Percentiles rank a stretch among this genome's conserved stretches.
Conservation (phyloP, 2,113 vertebrate species). For the Rattus rattus region DNA sequence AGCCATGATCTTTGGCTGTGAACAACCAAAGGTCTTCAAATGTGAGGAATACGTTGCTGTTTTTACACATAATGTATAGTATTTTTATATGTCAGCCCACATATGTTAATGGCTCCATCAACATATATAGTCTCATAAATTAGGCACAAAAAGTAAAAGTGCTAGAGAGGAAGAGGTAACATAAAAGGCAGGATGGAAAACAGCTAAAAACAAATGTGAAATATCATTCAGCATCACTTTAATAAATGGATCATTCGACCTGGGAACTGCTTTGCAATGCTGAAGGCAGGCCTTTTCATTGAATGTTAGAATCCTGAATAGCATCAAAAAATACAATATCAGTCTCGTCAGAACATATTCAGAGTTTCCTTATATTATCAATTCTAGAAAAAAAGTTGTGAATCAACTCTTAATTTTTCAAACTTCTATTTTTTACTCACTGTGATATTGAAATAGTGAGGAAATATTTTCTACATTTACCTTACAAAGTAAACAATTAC, state of each 20-base stretch:
- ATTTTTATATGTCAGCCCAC: not conserved
- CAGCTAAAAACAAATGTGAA: not conserved
- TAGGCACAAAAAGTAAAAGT: not conserved
- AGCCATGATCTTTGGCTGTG: not conserved
- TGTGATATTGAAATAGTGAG: not conserved
- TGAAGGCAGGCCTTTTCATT: not conserved
- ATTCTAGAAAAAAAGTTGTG: not conserved
- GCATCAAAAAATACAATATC: not conserved
- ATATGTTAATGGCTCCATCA: rapidly evolving
- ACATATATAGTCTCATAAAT: not conserved
- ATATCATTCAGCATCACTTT: no score
- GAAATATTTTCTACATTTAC: not conserved
- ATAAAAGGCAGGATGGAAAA: not conserved
- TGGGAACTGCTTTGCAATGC: not conserved
- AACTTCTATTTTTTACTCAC: not conserved
- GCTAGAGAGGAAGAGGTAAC: not conserved
- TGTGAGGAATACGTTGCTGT: not conserved
- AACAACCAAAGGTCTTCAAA: not conserved
- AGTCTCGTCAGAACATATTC: not conserved
- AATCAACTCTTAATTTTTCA: not conserved
- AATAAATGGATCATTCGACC: not conserved
- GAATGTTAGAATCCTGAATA: not conserved
- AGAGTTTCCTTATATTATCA: not conserved
- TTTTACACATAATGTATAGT: not conserved
- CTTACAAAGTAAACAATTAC: not conserved